Evolutionary conservation across 1,140 invertebrate genomes (phyloP).

Genomic region (Brachystomella parvula): DNA sequence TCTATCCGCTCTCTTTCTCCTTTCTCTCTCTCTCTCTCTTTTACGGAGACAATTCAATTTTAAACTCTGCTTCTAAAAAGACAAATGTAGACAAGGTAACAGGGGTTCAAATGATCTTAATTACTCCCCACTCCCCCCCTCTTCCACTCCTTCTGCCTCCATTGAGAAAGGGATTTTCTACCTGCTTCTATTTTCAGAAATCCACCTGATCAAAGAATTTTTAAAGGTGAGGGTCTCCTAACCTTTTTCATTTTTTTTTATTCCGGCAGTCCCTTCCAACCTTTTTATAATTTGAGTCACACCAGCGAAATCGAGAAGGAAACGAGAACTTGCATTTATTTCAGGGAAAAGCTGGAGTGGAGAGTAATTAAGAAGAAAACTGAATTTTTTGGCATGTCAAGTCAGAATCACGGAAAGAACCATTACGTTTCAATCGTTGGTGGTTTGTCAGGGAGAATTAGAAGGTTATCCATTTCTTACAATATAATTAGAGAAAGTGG

Average conservation of each 20-base stretch:
- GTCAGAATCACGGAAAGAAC: slow-evolving; percentile 23
- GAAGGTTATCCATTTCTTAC: slow-evolving; percentile 8
- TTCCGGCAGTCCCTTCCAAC: too few relatives aligned
- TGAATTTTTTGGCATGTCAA: slow-evolving; percentile 16
- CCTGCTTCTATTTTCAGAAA: too few relatives aligned
- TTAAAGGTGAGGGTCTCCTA: too few relatives aligned
- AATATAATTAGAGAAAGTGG: not conserved
- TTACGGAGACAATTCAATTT: slow-evolving; percentile 13
- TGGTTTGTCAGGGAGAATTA: slow-evolving; percentile 12
- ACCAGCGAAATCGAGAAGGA: too few relatives aligned
- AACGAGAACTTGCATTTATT: not conserved
- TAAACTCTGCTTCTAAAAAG: slow-evolving; percentile 17
- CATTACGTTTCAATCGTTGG: slow-evolving; percentile 29
- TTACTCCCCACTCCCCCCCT: too few relatives aligned
- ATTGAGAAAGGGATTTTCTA: too few relatives aligned
- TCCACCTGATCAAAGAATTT: too few relatives aligned
- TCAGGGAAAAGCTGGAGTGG: not conserved
- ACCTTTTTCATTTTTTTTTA: too few relatives aligned
- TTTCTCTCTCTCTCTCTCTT: slow-evolving; percentile 9
- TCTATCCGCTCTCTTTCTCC: slow-evolving; percentile 18
- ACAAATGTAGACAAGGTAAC: too few relatives aligned
- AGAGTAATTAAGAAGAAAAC: slow-evolving; percentile 18
- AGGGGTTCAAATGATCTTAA: too few relatives aligned
- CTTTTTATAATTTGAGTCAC: too few relatives aligned
- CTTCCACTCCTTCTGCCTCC: too few relatives aligned